Percentiles rank a stretch among this genome's conserved stretches.
phyloP scores from a whole-genome alignment of 2,113 vertebrate genomes.

The Brachionichthys hirsutus region DNA sequence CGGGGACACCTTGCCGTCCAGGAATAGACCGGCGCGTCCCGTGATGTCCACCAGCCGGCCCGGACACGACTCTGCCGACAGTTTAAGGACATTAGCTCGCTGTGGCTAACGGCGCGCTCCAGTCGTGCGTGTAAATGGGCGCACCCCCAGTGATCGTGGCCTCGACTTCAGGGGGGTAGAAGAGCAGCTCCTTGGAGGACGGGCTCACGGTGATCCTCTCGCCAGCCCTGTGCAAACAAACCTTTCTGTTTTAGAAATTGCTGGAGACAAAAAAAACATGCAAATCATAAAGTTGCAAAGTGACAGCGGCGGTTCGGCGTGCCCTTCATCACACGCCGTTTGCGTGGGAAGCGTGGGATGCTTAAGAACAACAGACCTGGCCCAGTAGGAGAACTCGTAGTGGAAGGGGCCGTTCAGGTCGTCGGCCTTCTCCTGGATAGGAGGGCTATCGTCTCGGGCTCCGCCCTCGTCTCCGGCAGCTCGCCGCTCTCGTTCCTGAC shows the following conservation, averaged over 20 bases:
- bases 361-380: slow-evolving; percentile 88
- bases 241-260: no score
- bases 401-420: slow-evolving; percentile 89
- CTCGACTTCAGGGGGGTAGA: slow-evolving; percentile 93
- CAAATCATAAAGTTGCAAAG: no score
- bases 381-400: slow-evolving; percentile 98
- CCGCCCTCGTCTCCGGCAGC: slow-evolving; percentile 72
- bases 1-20: slow-evolving; percentile 89
- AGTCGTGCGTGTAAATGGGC: not conserved
- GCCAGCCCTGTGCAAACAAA: slow-evolving; percentile 81
- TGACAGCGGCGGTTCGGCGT: no score
- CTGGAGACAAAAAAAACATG: no score
- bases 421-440: slow-evolving; percentile 87
- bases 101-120: no score
- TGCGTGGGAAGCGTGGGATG: no score
- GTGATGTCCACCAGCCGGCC: slow-evolving; percentile 91
- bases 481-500: slow-evolving; percentile 86
- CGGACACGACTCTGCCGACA: slow-evolving; percentile 87
- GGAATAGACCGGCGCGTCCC: slow-evolving; percentile 91
- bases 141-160: slow-evolving; percentile 92
- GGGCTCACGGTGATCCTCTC: slow-evolving; percentile 95
- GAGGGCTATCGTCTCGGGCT: slow-evolving; percentile 77
- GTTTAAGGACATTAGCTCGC: not conserved
- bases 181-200: slow-evolving; percentile 93
- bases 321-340: no score